Conservation (phyloP, 2,888 invertebrate genomes). For the Priocnemis perturbator region DNA sequence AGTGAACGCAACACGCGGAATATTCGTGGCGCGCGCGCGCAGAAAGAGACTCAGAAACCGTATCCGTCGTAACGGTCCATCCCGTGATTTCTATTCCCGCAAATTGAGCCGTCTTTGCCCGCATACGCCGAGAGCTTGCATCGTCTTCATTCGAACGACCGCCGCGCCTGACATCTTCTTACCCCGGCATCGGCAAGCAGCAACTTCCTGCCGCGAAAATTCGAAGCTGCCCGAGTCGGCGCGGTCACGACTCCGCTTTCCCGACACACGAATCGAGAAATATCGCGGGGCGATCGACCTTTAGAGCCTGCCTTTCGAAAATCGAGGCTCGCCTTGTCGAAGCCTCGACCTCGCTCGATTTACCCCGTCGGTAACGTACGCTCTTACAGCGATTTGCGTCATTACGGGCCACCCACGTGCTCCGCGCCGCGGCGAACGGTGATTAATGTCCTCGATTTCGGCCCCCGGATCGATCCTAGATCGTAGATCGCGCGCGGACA, state of each 20-base stretch:
- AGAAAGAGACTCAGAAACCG: too few relatives aligned
- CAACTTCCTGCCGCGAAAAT: too few relatives aligned
- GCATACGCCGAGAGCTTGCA: too few relatives aligned
- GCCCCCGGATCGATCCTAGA: conserved; percentile 43
- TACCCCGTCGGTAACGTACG: conserved; percentile 39
- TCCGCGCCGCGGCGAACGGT: conserved; percentile 33
- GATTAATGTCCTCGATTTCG: conserved; percentile 60
- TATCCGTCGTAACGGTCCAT: too few relatives aligned
- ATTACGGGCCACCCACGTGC: conserved; percentile 55
- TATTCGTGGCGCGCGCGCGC: too few relatives aligned
- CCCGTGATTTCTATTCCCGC: too few relatives aligned
- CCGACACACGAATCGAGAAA: conserved; percentile 23
- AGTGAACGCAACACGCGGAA: too few relatives aligned
- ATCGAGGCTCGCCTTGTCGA: conserved; percentile 38
- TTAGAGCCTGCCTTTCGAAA: conserved; percentile 54
- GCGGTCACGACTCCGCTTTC: conserved; percentile 42
- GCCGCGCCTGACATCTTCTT: too few relatives aligned
- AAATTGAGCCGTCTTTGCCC: too few relatives aligned
- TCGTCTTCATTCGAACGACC: too few relatives aligned
- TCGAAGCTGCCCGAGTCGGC: not conserved
- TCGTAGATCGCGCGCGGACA: conserved; percentile 39
- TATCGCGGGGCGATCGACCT: conserved; percentile 46
- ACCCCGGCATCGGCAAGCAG: too few relatives aligned
- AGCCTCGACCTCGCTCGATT: conserved; percentile 57
- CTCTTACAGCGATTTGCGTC: conserved; percentile 55